These are phyloP conservation scores for Acleris laterana DNA, from an alignment of 2,888 invertebrate genomes.

Conservation along the genomic window DNA sequence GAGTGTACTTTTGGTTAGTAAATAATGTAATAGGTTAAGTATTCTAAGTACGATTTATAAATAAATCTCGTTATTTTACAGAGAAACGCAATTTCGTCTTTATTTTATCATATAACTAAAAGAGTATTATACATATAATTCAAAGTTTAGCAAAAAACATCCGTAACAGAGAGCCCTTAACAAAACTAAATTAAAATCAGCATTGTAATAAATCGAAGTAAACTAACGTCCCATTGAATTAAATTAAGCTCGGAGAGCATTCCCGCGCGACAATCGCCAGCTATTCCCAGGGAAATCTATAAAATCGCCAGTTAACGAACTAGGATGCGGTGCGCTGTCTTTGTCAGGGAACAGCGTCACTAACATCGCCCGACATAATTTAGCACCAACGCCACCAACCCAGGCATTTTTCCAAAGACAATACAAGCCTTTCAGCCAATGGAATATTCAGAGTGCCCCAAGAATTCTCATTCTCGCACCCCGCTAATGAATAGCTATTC, in stretches of 20 bases:
- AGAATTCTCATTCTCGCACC: constrained; percentile 83
- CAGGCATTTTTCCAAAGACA: constrained; percentile 81
- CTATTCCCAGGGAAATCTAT: constrained; percentile 62
- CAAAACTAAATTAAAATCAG: constrained; percentile 7
- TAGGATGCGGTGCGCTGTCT: constrained; percentile 58
- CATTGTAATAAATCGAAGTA: constrained; percentile 25
- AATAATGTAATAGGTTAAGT: too few species aligned
- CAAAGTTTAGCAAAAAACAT: not conserved
- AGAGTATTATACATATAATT: too few species aligned
- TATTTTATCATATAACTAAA: too few species aligned
- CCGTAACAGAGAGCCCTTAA: not conserved
- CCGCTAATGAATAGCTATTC: constrained; percentile 84
- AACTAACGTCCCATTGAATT: constrained; percentile 27
- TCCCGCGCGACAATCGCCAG: constrained; percentile 49
- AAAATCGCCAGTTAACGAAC: constrained; percentile 67
- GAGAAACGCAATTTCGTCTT: too few species aligned
- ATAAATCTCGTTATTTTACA: too few species aligned
- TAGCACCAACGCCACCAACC: constrained; percentile 65
- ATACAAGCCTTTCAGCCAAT: constrained; percentile 74
- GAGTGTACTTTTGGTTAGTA: too few species aligned
- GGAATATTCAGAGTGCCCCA: constrained; percentile 81
- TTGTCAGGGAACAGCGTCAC: constrained; percentile 56
- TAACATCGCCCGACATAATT: constrained; percentile 72
- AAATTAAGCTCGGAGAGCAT: constrained; percentile 29
- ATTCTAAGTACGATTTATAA: too few species aligned